phyloP scores from a whole-genome alignment of 2,113 vertebrate genomes.

The Aythya baeri region DNA sequence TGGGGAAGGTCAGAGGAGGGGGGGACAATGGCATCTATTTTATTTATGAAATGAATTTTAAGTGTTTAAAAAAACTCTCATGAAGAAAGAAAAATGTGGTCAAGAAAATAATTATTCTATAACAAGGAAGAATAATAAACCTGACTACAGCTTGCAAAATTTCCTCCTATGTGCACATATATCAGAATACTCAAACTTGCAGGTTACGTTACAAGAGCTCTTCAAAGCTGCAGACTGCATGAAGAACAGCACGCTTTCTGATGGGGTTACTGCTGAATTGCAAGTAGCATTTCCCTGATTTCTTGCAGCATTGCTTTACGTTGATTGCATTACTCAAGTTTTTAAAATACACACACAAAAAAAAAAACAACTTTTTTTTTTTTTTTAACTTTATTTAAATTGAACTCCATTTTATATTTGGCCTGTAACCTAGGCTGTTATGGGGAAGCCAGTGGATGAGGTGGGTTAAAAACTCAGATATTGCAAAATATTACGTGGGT shows the following conservation, averaged over 20 bases:
- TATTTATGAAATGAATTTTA: background rate
- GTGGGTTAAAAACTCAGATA: background rate
- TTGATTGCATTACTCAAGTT: background rate
- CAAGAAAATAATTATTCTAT: background rate
- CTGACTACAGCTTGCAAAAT: background rate
- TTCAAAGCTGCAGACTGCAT: background rate
- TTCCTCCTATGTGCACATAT: background rate
- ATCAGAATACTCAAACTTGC: background rate
- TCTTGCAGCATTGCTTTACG: background rate
- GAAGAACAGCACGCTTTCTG: background rate
- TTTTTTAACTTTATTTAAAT: background rate
- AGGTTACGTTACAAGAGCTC: background rate
- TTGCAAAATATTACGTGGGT: rapidly evolving
- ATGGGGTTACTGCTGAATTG: background rate
- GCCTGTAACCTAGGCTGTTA: background rate
- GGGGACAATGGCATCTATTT: background rate
- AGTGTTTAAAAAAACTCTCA: background rate
- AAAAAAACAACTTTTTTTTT: background rate
- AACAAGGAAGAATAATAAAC: background rate
- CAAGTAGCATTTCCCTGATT: background rate
- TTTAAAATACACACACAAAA: background rate
- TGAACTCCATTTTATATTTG: background rate
- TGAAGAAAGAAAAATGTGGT: background rate
- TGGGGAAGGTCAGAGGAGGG: rapidly evolving
- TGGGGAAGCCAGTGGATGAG: rapidly evolving